Conservation (phyloP, 2,888 invertebrate genomes). For the Catonia carolina region DNA sequence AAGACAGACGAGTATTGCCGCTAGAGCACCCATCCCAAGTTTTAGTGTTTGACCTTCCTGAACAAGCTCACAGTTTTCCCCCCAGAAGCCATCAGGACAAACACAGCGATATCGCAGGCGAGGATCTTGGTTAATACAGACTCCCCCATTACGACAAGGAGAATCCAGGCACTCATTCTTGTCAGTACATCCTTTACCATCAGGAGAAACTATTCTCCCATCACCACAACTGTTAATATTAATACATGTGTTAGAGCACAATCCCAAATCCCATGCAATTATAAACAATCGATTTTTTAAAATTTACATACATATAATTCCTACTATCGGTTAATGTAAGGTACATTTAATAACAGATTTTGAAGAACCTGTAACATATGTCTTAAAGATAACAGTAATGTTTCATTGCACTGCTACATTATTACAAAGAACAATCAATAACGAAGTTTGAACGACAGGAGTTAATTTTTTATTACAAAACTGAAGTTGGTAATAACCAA, state of each 20-base stretch:
- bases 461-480: too few species aligned
- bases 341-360: too few species aligned
- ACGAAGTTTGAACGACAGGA: too few species aligned
- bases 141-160: slow-evolving; percentile 88
- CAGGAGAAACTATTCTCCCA: slow-evolving; percentile 82
- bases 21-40: slow-evolving; percentile 93
- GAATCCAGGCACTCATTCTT: slow-evolving; percentile 92
- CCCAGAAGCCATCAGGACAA: slow-evolving; percentile 89
- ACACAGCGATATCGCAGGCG: slow-evolving; percentile 79
- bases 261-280: too few species aligned
- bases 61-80: slow-evolving; percentile 87
- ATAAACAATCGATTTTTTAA: too few species aligned
- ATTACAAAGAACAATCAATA: too few species aligned
- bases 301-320: too few species aligned
- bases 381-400: too few species aligned
- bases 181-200: slow-evolving; percentile 89
- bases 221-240: slow-evolving; percentile 74
- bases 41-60: slow-evolving; percentile 92
- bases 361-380: too few species aligned
- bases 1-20: slow-evolving; percentile 95
- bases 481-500: too few species aligned
- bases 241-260: slow-evolving; percentile 6
- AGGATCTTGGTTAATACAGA: slow-evolving; percentile 87
- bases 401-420: too few species aligned
- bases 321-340: too few species aligned